Evolutionary conservation across 2,888 invertebrate species (phyloP).

Genomic region (Clivina fossor): DNA sequence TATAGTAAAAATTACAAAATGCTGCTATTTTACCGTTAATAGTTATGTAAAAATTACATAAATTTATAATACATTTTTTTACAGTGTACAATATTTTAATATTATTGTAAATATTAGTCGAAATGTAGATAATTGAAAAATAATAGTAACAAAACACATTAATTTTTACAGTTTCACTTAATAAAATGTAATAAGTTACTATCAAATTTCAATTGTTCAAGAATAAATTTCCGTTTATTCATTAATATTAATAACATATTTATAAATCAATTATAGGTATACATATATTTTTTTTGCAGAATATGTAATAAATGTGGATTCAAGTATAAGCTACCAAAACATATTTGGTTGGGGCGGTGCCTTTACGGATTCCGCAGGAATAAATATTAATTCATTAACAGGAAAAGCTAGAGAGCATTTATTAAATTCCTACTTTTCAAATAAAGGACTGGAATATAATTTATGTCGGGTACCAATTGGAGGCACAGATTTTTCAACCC

Average conservation of each 20-base stretch:
- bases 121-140: too few relatives aligned
- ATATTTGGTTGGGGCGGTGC: slow-evolving; percentile 87
- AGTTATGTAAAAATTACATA: too few relatives aligned
- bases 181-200: too few relatives aligned
- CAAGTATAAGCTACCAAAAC: slow-evolving; percentile 57
- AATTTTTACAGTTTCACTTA: too few relatives aligned
- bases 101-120: too few relatives aligned
- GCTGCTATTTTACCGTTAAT: too few relatives aligned
- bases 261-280: not conserved
- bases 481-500: slow-evolving; percentile 83
- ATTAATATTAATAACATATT: not conserved
- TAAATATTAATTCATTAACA: slow-evolving; percentile 70
- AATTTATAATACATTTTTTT: too few relatives aligned
- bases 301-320: slow-evolving; percentile 23
- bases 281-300: slow-evolving; percentile 7
- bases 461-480: slow-evolving; percentile 81
- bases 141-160: too few relatives aligned
- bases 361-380: slow-evolving; percentile 68
- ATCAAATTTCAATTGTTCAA: too few relatives aligned
- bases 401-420: slow-evolving; percentile 52
- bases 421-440: slow-evolving; percentile 71
- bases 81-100: too few relatives aligned
- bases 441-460: slow-evolving; percentile 74
- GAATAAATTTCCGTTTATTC: not conserved
- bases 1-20: too few relatives aligned